These are phyloP conservation scores for Hormiphora californensis DNA, from an alignment of 37 sponge, comb jelly and placozoan species.

Conservation along the genomic window DNA sequence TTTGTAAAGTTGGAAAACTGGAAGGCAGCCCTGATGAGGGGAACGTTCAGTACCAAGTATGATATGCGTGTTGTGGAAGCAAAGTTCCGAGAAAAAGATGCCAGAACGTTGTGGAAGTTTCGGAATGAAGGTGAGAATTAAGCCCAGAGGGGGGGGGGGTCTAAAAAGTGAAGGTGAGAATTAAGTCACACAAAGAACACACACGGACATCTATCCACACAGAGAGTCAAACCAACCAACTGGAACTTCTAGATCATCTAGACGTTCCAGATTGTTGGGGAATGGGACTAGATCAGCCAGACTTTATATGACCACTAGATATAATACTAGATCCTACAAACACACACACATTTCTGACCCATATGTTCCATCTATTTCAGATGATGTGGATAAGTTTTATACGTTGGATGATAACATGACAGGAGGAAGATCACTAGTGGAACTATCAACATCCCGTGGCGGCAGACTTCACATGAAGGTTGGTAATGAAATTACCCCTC, in stretches of 20 bases:
- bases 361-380: background rate
- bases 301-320: too few relatives aligned
- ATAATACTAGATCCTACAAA: too few relatives aligned
- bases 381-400: slow-evolving; percentile 29
- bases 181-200: too few relatives aligned
- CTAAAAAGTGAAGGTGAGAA: background rate
- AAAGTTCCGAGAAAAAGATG: slow-evolving; percentile 36
- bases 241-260: too few relatives aligned
- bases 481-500: too few relatives aligned
- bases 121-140: background rate
- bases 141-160: background rate
- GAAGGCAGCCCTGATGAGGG: background rate
- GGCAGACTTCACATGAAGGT: slow-evolving; percentile 50
- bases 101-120: slow-evolving; percentile 17
- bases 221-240: too few relatives aligned
- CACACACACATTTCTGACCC: too few relatives aligned
- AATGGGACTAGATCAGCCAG: too few relatives aligned
- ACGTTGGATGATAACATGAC: slow-evolving; percentile 45
- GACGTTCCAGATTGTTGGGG: too few relatives aligned
- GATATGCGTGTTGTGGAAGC: slow-evolving; percentile 26
- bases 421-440: slow-evolving; percentile 39
- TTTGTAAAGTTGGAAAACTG: background rate
- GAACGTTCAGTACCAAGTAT: background rate
- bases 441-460: slow-evolving; percentile 8
- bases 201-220: too few relatives aligned